Conservation (phyloP, 2,888 invertebrate genomes). For the Nomada fucata region DNA sequence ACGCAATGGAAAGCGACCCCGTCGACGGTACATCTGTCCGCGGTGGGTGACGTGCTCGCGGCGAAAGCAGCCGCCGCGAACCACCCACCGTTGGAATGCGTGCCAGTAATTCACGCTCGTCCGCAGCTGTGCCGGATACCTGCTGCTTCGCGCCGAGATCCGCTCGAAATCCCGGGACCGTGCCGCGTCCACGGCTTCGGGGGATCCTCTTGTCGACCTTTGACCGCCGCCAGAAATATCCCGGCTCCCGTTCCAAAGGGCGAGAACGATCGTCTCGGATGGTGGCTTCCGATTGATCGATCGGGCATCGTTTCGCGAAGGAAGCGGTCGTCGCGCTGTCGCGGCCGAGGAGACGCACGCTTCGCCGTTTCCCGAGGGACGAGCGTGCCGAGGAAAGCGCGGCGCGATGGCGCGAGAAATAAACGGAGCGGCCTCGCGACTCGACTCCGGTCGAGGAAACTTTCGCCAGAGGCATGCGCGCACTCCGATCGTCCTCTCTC, state of each 20-base stretch:
- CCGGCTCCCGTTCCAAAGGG: background rate
- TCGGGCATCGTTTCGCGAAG: background rate
- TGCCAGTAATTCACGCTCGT: slow-evolving; percentile 78
- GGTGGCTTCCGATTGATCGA: slow-evolving; percentile 22
- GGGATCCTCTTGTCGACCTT: slow-evolving; percentile 5
- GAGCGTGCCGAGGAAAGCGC: background rate
- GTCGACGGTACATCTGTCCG: slow-evolving; percentile 44
- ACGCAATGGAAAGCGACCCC: slow-evolving; percentile 34
- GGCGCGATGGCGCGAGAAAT: slow-evolving; percentile 46
- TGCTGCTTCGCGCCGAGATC: slow-evolving; percentile 40
- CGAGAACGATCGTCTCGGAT: background rate
- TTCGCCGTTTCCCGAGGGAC: background rate
- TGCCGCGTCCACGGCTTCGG: background rate
- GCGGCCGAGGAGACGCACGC: background rate
- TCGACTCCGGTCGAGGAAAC: slow-evolving; percentile 23
- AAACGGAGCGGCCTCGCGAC: slow-evolving; percentile 30
- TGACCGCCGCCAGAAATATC: background rate
- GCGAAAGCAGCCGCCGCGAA: slow-evolving; percentile 40
- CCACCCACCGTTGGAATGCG: slow-evolving; percentile 71
- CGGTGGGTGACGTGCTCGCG: slow-evolving; percentile 53
- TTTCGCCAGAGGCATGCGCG: slow-evolving; percentile 63
- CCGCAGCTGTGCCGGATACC: slow-evolving; percentile 42
- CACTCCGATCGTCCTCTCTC: slow-evolving; percentile 5
- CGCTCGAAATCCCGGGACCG: slow-evolving; percentile 8
- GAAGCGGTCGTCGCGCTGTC: background rate